Conservation (phyloP, 2,113 vertebrate genomes). For the Tachysurus fulvidraco region DNA sequence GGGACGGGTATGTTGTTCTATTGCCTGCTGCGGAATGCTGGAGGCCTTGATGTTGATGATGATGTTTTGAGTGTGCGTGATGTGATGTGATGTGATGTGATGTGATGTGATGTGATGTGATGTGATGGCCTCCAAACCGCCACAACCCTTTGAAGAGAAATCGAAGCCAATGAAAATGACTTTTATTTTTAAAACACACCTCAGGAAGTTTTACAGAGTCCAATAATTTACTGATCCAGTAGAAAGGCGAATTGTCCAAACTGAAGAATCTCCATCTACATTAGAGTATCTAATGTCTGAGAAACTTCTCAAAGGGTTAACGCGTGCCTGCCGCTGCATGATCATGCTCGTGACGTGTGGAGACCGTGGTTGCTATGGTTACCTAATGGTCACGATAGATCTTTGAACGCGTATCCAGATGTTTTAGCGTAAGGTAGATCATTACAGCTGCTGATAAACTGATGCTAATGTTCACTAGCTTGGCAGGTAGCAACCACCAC, state of each 20-base stretch:
- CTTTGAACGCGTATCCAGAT: no score
- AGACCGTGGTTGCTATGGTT: slow-evolving; percentile 4
- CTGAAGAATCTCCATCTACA: background rate
- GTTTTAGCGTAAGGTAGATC: background rate
- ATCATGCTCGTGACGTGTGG: background rate
- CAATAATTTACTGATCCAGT: background rate
- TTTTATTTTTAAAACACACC: background rate
- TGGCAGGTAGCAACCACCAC: background rate
- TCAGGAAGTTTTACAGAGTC: background rate
- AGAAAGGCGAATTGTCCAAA: background rate
- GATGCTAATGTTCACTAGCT: background rate
- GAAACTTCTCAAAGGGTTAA: slow-evolving; percentile 47
- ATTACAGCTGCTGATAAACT: background rate
- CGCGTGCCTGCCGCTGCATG: background rate
- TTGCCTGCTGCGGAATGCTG: slow-evolving; percentile 51
- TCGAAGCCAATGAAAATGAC: background rate
- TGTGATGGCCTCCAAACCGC: slow-evolving; percentile 49
- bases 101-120: no score
- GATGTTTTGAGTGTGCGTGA: slow-evolving; percentile 1
- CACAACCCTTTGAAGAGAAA: slow-evolving; percentile 48
- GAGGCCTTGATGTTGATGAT: slow-evolving; percentile 27
- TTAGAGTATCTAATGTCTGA: background rate
- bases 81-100: no score
- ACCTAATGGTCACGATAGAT: background rate
- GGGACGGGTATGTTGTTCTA: slow-evolving; percentile 84